Base-by-base conservation (phyloP, 2,888 invertebrate species). In the Diarsia mendica region DNA sequence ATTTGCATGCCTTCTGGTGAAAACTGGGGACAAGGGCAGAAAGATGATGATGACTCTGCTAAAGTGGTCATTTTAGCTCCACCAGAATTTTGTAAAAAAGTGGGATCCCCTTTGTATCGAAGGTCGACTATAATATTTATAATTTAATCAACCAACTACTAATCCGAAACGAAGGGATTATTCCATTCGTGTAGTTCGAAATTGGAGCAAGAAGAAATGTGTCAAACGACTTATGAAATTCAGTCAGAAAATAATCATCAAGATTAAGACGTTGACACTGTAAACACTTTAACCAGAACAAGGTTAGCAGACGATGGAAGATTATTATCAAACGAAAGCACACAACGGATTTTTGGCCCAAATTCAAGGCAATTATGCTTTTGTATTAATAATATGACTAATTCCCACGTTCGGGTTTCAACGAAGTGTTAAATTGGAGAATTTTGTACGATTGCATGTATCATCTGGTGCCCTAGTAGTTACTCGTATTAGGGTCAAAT, bases 241-340 rank as follows among this genome's bases (percentile, higher is more conserved):
- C 51, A 39, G 61, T 10, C 28, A 53, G 18, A 48, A 82, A 82
- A 82, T 68, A 58, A 82, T 82, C 68, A 33, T 51, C 10, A 20
- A 72, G 67, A 83, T 79, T 55, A 83, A 68, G 15, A 78, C 28
- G 76, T 65, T 72, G 77, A 81, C 58, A 74, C 53, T 67, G 72
- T 71, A 68, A 72, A 72, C 66, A 73, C 15, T 53, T 23, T 67
- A 72, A 85, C 46, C 65, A 74, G 82, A 86, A 66, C 87, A 85
- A 85, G 85, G 87, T 73, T 75, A 75, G 61, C 48, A 61, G 68
- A 76, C 77, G 67, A 65, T 39, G 39, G 51, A 70, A 72, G 74
- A 86, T 85, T 67, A 73, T 72, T 65, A 85, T 75, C 70, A 87
- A 86, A 77, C 60, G 82, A 85, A 87, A 77, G 77, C 68, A 70